Evolutionary conservation across 2,113 vertebrate species (phyloP).

Genomic region (Megaceryle maxima): DNA sequence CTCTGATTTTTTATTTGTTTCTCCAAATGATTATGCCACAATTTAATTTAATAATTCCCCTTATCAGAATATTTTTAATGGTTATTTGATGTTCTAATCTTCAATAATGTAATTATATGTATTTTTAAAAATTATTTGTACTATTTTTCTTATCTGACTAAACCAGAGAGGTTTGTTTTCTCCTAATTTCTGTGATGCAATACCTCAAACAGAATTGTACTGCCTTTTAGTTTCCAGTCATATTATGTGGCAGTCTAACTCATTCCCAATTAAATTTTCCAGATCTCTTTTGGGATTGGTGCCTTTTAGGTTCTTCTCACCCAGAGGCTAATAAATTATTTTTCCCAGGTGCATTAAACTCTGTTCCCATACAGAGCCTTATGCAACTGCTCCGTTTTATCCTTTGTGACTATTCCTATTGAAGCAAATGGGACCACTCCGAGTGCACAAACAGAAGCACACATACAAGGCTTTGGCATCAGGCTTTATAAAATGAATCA

Average conservation of each 20-base stretch:
- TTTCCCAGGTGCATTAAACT: not conserved
- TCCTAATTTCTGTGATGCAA: not conserved
- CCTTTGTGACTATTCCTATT: not conserved
- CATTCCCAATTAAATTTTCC: not conserved
- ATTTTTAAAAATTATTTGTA: not conserved
- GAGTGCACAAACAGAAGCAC: not conserved
- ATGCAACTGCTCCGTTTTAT: not conserved
- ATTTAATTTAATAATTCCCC: not conserved
- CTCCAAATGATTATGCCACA: not conserved
- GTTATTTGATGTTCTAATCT: not conserved
- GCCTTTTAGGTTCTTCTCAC: not conserved
- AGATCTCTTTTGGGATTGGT: not conserved
- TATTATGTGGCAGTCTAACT: slow-evolving; percentile 4
- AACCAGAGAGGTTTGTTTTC: slow-evolving; percentile 26
- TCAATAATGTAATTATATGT: not conserved
- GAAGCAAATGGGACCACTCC: not conserved
- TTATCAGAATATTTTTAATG: not conserved
- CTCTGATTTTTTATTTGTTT: not conserved
- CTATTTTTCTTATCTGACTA: slow-evolving; percentile 24
- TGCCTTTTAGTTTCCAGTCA: not conserved
- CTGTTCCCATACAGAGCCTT: not conserved
- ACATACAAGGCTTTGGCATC: not conserved
- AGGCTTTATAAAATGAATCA: not conserved
- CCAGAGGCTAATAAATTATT: slow-evolving; percentile 23
- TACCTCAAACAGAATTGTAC: not conserved